Base-by-base conservation (phyloP, 2,888 invertebrate genomes). In the Chaitophorus viminalis region DNA sequence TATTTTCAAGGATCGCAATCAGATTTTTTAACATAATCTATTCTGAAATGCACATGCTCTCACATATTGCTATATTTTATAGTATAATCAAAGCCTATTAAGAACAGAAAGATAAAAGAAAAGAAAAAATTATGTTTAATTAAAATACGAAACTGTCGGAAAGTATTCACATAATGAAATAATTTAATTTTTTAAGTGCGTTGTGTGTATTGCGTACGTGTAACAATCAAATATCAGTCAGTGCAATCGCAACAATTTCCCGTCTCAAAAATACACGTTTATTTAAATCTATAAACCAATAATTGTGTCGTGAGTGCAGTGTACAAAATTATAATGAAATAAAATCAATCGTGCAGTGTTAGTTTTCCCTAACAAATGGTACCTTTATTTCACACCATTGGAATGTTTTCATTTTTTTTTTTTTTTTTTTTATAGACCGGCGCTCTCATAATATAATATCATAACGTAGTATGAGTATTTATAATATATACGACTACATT, bases 371-470 rank as follows among this genome's bases (percentile, higher is more conserved):
- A n/a, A 60, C 21, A 21, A 60, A 60, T 25, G 3, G 25, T 60
- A 21, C 52, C 72, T 33, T 36, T 29, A 18, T 0, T 74, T 82
- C 36, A 82, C 36, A 29, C 2, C 25, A 36, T 36, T 33, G 52
- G 33, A 82, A 82, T 70, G 17, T 70, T 70, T 60, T 25, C 31
- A 52, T 39, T 60, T 74, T 74, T 82, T 82, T 79, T 82, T 79
- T 29, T 39, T 18, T 39, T 33, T 52, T 52, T 3, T 60, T 60
- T n/a, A 3, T 17, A 39, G 60, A 54, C 74, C 36, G 33, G 33
- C 54, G 21, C n/a, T 75, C 36, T 39, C 14, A 54, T n/a, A n/a
- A n/a, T 14, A 46, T 46, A 14, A 46, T 46, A 46, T 60, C 21
- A 60, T 46, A 60, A 0, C 60, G 60, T 25, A 18, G 25, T 25